Evolutionary conservation across 2,113 vertebrate genomes (phyloP).

Genomic region (Sarotherodon lohbergeri): DNA sequence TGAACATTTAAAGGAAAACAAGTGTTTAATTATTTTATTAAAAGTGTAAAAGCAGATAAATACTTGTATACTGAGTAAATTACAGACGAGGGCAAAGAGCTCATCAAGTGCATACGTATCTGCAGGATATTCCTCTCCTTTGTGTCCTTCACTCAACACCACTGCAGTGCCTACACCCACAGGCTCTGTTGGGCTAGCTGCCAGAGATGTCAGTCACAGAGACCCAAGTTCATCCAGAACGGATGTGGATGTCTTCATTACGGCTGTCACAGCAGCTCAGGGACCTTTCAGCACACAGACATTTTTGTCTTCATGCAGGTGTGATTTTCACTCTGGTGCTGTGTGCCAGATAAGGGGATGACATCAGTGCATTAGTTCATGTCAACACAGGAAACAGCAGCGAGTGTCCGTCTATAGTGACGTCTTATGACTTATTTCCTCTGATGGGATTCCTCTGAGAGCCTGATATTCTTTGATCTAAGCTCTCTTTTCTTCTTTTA

Average conservation of each 20-base stretch:
- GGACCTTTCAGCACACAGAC: conserved; percentile 10
- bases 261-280: conserved; percentile 34
- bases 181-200: conserved; percentile 12
- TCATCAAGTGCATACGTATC: not conserved
- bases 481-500: not conserved
- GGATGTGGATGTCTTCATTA: conserved; percentile 57
- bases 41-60: not conserved
- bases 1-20: not conserved
- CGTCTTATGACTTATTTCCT: not conserved
- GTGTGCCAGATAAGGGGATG: conserved; percentile 11
- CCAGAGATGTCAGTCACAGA: conserved; percentile 26
- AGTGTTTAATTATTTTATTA: not conserved
- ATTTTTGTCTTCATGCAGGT: conserved; percentile 34
- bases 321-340: conserved; percentile 27
- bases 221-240: conserved; percentile 1
- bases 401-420: not conserved
- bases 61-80: not conserved
- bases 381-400: conserved; percentile 15
- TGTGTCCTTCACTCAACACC: conserved; percentile 35
- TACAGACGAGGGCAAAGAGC: not conserved
- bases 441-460: not conserved
- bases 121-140: conserved; percentile 22
- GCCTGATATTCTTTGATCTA: not conserved
- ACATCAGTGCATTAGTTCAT: conserved; percentile 19
- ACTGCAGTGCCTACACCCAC: conserved; percentile 2